Base-by-base conservation (phyloP, 2,888 invertebrate genomes). In the Drosophila melanosoma region DNA sequence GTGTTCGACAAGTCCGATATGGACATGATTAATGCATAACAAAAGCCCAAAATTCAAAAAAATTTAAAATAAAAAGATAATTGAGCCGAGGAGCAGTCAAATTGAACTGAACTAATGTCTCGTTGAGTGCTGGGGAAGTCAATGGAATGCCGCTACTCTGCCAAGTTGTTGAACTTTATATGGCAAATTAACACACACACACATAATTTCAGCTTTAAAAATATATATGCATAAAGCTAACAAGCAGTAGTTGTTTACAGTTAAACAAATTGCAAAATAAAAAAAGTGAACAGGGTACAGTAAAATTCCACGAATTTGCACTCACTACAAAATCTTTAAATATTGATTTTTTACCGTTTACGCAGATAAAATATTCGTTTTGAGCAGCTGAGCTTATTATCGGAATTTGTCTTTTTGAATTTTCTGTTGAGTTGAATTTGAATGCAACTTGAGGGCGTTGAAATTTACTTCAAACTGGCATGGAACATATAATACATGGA, bases 151-250 rank as follows among this genome's bases (percentile, higher is more conserved):
- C 49, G 48, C 62, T 23, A 42, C 42, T 63, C 60, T 40, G 36
- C 56, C 56, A 70, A 73, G 79, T 63, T 79, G 79, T 76, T 79
- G 79, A 79, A 76, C 79, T 79, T 72, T 79, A 54, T 63, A 69
- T 78, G 60, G 49, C 5, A 78, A 75, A 59, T 71, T 61, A 72
- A 78, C 75, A 60, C 61, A 54, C 32, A 40, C 52, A n/a, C 45
- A 40, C 48, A 45, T 70, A 51, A 74, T 66, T 75, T 68, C 48
- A 57, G 63, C 62, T 60, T 23, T 32, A 20, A 23, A n/a, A 48
- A 53, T 36, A 33, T 26, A 35, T 17, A 36, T 17, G 45, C 11
- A 23, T 56, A 33, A 68, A 58, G 51, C 71, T 56, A 60, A 65
- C 62, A 51, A 66, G 76, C 78, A 72, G 64, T 54, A 76, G 73